Evolutionary conservation across 2,113 vertebrate species (phyloP), one percentile per base, ranked within the genome.

Genomic region (Archilochus colubris): DNA sequence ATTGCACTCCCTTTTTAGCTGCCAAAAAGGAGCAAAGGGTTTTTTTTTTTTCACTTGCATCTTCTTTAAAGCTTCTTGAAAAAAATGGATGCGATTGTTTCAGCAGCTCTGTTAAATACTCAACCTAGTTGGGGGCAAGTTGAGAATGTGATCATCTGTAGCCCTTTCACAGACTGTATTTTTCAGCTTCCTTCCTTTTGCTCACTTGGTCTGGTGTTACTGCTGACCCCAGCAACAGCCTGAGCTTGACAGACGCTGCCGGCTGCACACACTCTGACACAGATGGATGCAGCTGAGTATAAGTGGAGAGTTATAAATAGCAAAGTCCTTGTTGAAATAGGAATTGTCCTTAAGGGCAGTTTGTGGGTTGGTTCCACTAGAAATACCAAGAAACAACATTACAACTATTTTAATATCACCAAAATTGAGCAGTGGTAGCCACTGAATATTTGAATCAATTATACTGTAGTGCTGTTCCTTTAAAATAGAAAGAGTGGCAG

Each of bases 271-370:
- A 5, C 90, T 86, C 80, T 53, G 72, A 88, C 0, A 0, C 79
- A 67, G 75, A 69, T 69, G 85, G 57, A 15, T n/a, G 38, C 0
- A 0, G 55, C 69, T 9, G 40, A 82, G 80, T 62, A 66, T 50
- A 88, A 95, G 50, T 23, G 69, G 22, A 22, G 40, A 89, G 79
- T 63, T 96, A 90, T 74, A 93, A 93, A 96, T 93, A 95, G 68
- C 43, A 23, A 8, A 88, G 88, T 66, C 72, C 85, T 80, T 84
- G 33, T 8, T 62, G 75, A 73, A 90, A 48, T 24, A 83, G 68
- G 20, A 91, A 25, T 89, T 82, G 27, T 72, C 70, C 92, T 73
- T 91, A 93, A 79, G 82, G 58, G 46, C 63, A 79, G 12, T 51
- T 64, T 51, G 46, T 88, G 90, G 59, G 48, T 89, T 73, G 63